A percentile compares a stretch with the other conserved stretches of the same genome.
These are phyloP conservation scores for Clinocottus analis DNA, from an alignment of 2,113 vertebrate genomes.

Conservation along the genomic window DNA sequence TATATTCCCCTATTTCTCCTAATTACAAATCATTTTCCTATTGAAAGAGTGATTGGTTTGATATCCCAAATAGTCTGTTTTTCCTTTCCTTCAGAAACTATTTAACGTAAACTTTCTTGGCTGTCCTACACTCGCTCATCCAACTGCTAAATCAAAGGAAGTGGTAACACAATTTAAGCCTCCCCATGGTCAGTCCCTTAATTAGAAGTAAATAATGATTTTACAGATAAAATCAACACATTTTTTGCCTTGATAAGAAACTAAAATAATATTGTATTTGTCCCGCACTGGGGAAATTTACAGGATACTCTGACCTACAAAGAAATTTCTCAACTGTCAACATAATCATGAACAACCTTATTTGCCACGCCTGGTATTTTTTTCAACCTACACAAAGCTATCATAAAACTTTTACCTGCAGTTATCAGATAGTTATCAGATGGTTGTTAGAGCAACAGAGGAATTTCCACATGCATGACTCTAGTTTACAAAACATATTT, in stretches of 20 bases:
- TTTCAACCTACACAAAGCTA: conserved; percentile 3
- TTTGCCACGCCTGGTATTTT: conserved; percentile 20
- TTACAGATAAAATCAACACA: conserved; percentile 3
- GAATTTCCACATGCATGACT: not conserved
- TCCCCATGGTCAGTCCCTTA: conserved; percentile 21
- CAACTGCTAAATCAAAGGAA: conserved; percentile 74
- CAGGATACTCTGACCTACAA: not conserved
- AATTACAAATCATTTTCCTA: not conserved
- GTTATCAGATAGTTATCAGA: not conserved
- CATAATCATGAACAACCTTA: not conserved
- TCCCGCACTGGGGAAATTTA: too few species aligned
- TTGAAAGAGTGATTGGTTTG: not conserved
- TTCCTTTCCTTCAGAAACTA: not conserved
- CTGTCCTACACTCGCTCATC: conserved; percentile 27
- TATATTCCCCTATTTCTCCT: not conserved
- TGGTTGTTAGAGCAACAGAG: conserved; percentile 1
- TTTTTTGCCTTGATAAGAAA: not conserved
- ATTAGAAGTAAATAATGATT: not conserved
- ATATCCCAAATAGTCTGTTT: not conserved
- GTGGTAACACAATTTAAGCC: conserved; percentile 42
- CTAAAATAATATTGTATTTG: too few species aligned
- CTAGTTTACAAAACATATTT: conserved; percentile 6
- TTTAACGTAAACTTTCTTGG: conserved; percentile 26
- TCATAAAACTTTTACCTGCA: conserved; percentile 19
- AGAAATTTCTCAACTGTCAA: not conserved